Percentiles rank a stretch among this genome's conserved stretches.
Evolutionary conservation across 2,797 vertebrate genomes (phyloP).

Genomic region (Bradypodion ventrale): DNA sequence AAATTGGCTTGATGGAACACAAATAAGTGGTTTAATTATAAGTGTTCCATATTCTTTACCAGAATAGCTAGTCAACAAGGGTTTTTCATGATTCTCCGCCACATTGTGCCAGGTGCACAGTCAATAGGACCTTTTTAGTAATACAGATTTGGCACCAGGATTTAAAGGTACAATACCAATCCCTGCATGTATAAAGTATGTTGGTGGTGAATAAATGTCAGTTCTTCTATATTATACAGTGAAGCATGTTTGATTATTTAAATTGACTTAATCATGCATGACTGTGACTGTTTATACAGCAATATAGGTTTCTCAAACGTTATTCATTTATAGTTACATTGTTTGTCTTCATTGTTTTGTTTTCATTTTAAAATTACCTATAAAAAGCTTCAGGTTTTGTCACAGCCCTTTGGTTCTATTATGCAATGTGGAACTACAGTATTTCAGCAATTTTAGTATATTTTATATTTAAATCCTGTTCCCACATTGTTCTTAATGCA

Average conservation of each 20-base stretch:
- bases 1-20: too few relatives aligned
- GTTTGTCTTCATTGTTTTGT: not conserved
- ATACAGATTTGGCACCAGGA: not conserved
- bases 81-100: not conserved
- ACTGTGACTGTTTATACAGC: not conserved
- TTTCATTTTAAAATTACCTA: not conserved
- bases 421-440: not conserved
- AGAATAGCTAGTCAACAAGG: not conserved
- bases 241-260: not conserved
- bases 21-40: not conserved
- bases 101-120: not conserved
- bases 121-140: not conserved
- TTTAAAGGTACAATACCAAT: too few relatives aligned
- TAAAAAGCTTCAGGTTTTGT: not conserved
- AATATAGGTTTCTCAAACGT: not conserved
- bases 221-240: conserved; percentile 3
- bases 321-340: not conserved
- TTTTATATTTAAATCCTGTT: too few relatives aligned
- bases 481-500: too few relatives aligned
- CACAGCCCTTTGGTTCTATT: not conserved
- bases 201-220: not conserved
- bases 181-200: conserved; percentile 7
- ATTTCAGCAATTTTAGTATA: too few relatives aligned
- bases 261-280: conserved; percentile 7
- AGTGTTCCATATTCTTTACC: not conserved